phyloP scores from a whole-genome alignment of 2,113 vertebrate species.

The Salvelinus namaycush region DNA sequence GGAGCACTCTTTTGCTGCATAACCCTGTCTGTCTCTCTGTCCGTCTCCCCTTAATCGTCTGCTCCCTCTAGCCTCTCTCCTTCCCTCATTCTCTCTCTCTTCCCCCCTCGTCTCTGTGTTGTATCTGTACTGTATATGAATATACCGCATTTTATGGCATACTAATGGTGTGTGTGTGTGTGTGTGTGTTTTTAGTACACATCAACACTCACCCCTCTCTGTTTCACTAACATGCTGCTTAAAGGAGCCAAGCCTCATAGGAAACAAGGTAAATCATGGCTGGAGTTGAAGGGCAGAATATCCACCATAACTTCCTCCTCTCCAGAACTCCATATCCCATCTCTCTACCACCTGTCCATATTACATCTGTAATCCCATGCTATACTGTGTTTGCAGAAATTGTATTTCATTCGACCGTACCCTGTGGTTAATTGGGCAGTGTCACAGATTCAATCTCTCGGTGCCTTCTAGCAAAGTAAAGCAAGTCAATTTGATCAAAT shows the following conservation, averaged over 20 bases:
- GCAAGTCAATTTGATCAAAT: too few species aligned
- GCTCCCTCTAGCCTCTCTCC: neutral
- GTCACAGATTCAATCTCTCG: too few species aligned
- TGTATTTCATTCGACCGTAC: too few species aligned
- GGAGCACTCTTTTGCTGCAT: neutral
- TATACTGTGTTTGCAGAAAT: too few species aligned
- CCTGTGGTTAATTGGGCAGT: too few species aligned
- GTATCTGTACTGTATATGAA: too few species aligned
- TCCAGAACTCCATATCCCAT: neutral
- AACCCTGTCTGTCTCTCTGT: neutral
- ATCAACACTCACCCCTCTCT: conserved; percentile 6
- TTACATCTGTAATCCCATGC: too few species aligned
- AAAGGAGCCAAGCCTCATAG: conserved; percentile 55
- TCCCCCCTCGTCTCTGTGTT: neutral
- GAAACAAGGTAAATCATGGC: conserved; percentile 56
- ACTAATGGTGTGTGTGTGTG: conserved; percentile 38
- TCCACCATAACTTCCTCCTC: neutral
- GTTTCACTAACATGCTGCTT: conserved; percentile 44
- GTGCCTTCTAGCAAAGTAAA: too few species aligned
- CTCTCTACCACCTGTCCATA: too few species aligned
- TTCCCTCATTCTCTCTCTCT: neutral
- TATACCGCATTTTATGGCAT: conserved; percentile 42
- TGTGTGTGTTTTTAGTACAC: conserved; percentile 17
- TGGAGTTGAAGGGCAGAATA: neutral
- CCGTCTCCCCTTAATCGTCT: neutral